A percentile compares a stretch with the other conserved stretches of the same genome.
These are phyloP conservation scores for Drosophila nigrodunni DNA, from an alignment of 1,140 invertebrate species.

Conservation along the genomic window DNA sequence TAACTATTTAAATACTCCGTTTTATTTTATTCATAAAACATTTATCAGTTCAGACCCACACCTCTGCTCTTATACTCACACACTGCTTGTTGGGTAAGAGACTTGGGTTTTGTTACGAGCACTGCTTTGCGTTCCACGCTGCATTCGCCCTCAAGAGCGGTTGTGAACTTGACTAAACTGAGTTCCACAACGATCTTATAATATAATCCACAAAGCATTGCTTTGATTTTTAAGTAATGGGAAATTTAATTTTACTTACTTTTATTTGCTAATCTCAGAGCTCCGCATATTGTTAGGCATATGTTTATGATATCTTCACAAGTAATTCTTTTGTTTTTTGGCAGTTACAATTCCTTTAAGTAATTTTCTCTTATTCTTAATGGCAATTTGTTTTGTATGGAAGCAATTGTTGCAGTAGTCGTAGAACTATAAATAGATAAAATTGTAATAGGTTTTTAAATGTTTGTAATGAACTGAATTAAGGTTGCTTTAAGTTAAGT, in stretches of 20 bases:
- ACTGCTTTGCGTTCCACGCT: conserved; percentile 15
- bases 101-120: not conserved
- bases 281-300: conserved; percentile 33
- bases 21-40: not conserved
- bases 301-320: conserved; percentile 28
- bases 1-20: too few species aligned
- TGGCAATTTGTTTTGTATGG: conserved; percentile 57
- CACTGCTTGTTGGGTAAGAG: not conserved
- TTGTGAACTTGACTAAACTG: conserved; percentile 19
- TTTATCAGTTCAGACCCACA: conserved; percentile 22
- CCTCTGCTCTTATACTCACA: conserved; percentile 10
- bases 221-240: not conserved
- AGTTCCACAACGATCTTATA: conserved; percentile 26
- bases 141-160: not conserved
- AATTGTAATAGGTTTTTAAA: not conserved
- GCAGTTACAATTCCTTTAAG: conserved; percentile 27
- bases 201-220: not conserved
- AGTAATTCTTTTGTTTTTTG: conserved; percentile 15
- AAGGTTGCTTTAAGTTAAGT: not conserved
- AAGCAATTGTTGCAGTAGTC: conserved; percentile 59
- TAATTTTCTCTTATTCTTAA: conserved; percentile 25
- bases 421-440: conserved; percentile 42
- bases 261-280: conserved; percentile 22
- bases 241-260: conserved; percentile 22
- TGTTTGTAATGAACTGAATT: too few species aligned